A percentile compares a stretch with the other conserved stretches of the same genome.
Conservation (phyloP, 2,797 vertebrate genomes). For the Oreochromis mossambicus region DNA sequence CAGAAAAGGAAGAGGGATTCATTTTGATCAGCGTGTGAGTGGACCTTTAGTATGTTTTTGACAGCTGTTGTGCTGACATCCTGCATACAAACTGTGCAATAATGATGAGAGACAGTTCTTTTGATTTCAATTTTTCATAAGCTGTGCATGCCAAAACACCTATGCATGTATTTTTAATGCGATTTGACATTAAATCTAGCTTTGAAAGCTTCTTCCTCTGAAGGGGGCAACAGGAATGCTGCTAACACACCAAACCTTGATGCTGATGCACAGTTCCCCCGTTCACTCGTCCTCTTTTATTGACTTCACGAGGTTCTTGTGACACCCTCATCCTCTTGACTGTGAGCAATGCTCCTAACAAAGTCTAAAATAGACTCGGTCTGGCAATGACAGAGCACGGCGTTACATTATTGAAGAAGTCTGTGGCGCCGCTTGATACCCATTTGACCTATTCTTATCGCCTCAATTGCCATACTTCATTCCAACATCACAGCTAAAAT, state of each 20-base stretch:
- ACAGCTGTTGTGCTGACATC: background rate
- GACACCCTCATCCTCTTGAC: slow-evolving; percentile 14
- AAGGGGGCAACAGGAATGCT: background rate
- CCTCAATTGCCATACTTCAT: slow-evolving; percentile 34
- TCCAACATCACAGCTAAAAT: slow-evolving; percentile 12
- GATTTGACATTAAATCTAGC: slow-evolving; percentile 17
- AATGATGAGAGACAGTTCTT: slow-evolving; percentile 5
- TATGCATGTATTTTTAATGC: slow-evolving; percentile 47
- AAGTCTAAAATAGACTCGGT: slow-evolving; percentile 62
- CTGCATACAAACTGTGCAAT: background rate
- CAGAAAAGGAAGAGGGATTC: background rate
- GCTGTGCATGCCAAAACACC: slow-evolving; percentile 22
- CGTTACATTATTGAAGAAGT: slow-evolving; percentile 69
- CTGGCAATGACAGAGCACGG: slow-evolving; percentile 55
- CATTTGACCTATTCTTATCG: slow-evolving; percentile 39
- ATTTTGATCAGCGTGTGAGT: background rate
- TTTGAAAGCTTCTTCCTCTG: slow-evolving; percentile 14
- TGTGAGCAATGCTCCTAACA: slow-evolving; percentile 18
- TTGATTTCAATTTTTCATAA: slow-evolving; percentile 29
- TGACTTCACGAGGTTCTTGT: background rate
- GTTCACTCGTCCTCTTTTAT: background rate
- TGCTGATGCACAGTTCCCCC: background rate
- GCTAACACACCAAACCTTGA: background rate
- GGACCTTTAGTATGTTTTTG: background rate
- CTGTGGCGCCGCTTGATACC: slow-evolving; percentile 27